Percentiles rank a stretch among this genome's conserved stretches.
These are phyloP conservation scores for Rhinopithecus roxellana DNA, from an alignment of 2,113 vertebrate genomes.

Conservation along the genomic window DNA sequence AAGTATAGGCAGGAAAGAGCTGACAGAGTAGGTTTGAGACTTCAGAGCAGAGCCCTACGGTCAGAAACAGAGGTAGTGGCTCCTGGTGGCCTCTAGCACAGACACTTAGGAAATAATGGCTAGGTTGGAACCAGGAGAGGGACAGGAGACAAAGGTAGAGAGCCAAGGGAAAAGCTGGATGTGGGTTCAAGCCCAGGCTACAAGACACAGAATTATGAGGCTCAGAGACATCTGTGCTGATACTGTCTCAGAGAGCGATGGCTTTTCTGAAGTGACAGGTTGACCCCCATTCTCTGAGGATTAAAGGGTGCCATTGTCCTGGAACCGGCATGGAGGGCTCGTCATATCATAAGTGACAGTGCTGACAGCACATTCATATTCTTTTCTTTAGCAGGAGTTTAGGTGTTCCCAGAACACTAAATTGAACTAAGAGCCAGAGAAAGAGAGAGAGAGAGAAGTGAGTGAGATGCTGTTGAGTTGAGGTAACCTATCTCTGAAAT, in stretches of 20 bases:
- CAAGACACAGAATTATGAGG: background rate
- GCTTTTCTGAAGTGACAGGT: background rate
- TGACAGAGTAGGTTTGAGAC: background rate
- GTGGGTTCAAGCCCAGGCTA: background rate
- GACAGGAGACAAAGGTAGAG: no score
- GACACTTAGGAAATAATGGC: background rate
- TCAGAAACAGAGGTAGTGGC: background rate
- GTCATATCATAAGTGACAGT: background rate
- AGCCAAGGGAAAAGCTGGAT: background rate
- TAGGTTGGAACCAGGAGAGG: background rate
- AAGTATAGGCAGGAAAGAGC: background rate
- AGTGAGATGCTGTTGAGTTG: background rate
- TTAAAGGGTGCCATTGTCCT: background rate
- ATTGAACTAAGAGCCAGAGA: background rate
- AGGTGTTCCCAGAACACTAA: background rate
- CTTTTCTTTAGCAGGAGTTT: background rate
- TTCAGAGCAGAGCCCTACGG: background rate
- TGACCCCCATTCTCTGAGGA: background rate
- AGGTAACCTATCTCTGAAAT: background rate
- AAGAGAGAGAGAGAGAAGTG: background rate
- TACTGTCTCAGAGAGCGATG: background rate
- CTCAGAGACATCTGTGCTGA: background rate
- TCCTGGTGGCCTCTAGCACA: background rate
- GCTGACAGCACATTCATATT: background rate
- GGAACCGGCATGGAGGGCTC: background rate